These are phyloP conservation scores for Brachirus orientalis DNA, from an alignment of 2,113 vertebrate genomes.

Conservation along the genomic window DNA sequence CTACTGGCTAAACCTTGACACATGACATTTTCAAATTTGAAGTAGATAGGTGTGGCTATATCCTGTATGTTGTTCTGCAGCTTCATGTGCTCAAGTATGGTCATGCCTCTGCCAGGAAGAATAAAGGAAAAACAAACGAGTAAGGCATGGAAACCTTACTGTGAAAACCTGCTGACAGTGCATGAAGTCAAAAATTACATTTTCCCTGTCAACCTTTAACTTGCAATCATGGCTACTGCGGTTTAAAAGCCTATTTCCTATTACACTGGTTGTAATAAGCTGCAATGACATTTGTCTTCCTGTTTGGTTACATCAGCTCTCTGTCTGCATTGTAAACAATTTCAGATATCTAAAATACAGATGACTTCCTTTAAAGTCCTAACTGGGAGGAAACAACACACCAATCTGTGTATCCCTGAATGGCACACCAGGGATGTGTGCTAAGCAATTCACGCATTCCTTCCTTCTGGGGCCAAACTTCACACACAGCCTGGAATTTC, in stretches of 20 bases:
- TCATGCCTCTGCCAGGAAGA: constrained; percentile 10
- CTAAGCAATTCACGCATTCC: constrained; percentile 32
- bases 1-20: neutral
- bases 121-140: neutral
- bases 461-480: constrained; percentile 47
- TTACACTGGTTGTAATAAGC: constrained; percentile 19
- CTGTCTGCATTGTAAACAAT: constrained; percentile 33
- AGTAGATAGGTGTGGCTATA: constrained; percentile 32
- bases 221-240: neutral
- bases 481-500: constrained; percentile 62
- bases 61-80: neutral
- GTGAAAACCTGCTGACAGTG: neutral
- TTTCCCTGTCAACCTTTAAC: neutral
- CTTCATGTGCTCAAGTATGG: constrained; percentile 10
- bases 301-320: constrained; percentile 24
- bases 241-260: constrained; percentile 2
- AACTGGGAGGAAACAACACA: constrained; percentile 12
- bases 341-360: constrained; percentile 10
- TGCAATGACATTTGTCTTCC: constrained; percentile 43
- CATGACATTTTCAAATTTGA: constrained; percentile 1
- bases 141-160: neutral
- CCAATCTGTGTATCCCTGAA: neutral
- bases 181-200: neutral
- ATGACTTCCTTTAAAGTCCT: constrained; percentile 16
- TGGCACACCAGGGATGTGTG: constrained; percentile 19